Evolutionary conservation across 1,140 invertebrate species (phyloP).

Genomic region (Heliconius congener): DNA sequence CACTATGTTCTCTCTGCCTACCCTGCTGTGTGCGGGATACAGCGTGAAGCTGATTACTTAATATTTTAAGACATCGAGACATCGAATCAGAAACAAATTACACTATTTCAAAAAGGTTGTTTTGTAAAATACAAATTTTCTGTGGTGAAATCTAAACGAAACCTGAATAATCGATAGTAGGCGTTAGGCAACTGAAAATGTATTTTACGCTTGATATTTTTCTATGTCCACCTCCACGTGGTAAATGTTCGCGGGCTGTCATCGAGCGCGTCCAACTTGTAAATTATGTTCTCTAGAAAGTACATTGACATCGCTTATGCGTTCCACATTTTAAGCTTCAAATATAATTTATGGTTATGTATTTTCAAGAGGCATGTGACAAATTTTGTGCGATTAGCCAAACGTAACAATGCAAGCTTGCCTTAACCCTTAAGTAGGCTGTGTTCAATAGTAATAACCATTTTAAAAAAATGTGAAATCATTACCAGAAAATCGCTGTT

Average conservation of each 20-base stretch:
- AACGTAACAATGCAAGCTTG: neutral
- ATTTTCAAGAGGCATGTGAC: slow-evolving; percentile 36
- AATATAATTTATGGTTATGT: slow-evolving; percentile 37
- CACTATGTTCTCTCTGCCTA: too few relatives aligned
- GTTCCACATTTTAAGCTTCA: slow-evolving; percentile 42
- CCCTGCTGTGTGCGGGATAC: too few relatives aligned
- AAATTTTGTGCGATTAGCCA: slow-evolving; percentile 36
- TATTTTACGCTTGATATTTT: slow-evolving; percentile 18
- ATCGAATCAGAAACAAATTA: too few relatives aligned
- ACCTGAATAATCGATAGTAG: neutral
- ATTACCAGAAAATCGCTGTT: neutral
- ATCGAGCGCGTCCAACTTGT: slow-evolving; percentile 47
- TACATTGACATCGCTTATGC: slow-evolving; percentile 49
- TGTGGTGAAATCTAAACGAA: neutral
- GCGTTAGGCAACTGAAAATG: neutral
- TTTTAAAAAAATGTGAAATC: neutral
- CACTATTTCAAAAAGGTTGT: too few relatives aligned
- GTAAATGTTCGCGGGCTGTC: slow-evolving; percentile 37
- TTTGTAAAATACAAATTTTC: too few relatives aligned
- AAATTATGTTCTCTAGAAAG: slow-evolving; percentile 59
- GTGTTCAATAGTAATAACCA: neutral
- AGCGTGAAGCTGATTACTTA: too few relatives aligned
- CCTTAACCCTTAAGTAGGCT: neutral
- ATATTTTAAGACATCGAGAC: too few relatives aligned
- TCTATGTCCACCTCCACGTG: slow-evolving; percentile 22